Base-by-base conservation (phyloP, 2,888 invertebrate genomes). In the Caenorhabditis sulstoni region DNA sequence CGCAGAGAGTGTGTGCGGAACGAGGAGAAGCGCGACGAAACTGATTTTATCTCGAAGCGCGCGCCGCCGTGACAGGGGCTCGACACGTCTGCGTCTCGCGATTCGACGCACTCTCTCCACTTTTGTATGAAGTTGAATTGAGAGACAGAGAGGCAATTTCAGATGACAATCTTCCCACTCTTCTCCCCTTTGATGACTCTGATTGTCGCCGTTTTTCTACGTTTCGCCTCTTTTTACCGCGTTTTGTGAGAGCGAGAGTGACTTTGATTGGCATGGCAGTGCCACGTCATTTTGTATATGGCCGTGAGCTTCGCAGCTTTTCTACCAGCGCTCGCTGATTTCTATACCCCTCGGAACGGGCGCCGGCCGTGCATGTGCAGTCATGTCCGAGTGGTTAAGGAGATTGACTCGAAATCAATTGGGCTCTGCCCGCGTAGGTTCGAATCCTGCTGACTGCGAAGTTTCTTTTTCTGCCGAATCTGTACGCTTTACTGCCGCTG, bases 391-490 rank as follows among this genome's bases (percentile, higher is more conserved):
- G 85, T 81, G 82, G 81, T 85, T 79, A 84, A 84, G 84, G 83
- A 83, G 84, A 81, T 81, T 82, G 84, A 82, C 82, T 84, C 66
- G 83, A 84, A 84, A 84, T 83, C 84, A 81, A 83, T 79, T 85
- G 85, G 83, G 82, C 84, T 85, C 68, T 82, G 84, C 79, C 79
- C 83, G 83, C 83, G 85, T 78, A 83, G 82, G 81, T 83, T 85
- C 86, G 84, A 84, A 81, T 81, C 81, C 79, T 83, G 83, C 81
- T 79, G 76, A 78, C 82, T 83, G 79, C 81, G 81, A 70, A 65
- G 16, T 18, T 3, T 29, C 7, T 29, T 29, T 8, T n/a, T 57
- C 55, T 61, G 53, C 23, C n/a, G n/a, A n/a, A n/a, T n/a, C n/a
- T n/a, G n/a, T n/a, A n/a, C n/a, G n/a, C n/a, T n/a, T n/a, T n/a